Conservation (phyloP, 2,113 vertebrate genomes). For the Anthoscopus minutus region DNA sequence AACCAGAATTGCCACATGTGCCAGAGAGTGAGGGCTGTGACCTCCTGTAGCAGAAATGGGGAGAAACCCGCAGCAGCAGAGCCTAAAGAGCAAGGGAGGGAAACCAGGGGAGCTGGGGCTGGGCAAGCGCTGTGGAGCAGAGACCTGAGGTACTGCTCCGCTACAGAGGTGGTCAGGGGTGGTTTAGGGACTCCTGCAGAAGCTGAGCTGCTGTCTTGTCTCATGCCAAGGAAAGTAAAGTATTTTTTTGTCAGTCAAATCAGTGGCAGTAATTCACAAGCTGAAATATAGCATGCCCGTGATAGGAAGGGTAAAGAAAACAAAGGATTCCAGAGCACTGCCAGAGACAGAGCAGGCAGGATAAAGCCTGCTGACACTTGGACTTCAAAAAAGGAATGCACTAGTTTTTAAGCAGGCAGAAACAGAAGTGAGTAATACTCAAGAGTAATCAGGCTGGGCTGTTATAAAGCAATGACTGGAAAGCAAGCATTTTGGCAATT, state of each 20-base stretch:
- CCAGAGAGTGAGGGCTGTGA: not conserved
- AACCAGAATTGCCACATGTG: fast-evolving
- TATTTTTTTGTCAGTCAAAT: not conserved
- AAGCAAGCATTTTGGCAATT: not conserved
- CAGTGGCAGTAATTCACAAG: not conserved
- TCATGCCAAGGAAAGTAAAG: not conserved
- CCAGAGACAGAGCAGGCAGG: not conserved
- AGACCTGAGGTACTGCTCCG: not conserved
- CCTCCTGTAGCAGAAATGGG: not conserved
- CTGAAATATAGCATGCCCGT: not conserved
- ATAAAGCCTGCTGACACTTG: not conserved
- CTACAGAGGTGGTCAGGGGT: fast-evolving
- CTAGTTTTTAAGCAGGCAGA: not conserved
- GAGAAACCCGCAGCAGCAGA: not conserved
- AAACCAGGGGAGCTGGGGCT: not conserved
- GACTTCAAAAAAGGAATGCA: not conserved
- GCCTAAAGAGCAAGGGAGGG: not conserved
- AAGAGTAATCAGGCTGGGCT: not conserved
- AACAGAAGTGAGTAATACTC: not conserved
- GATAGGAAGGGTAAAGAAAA: not conserved
- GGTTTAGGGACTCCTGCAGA: not conserved
- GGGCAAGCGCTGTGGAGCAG: fast-evolving
- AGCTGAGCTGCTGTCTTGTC: not conserved
- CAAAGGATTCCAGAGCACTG: not conserved
- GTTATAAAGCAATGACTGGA: not conserved